These are phyloP conservation scores for Callyntrura sp. DNA, from an alignment of 2,888 invertebrate genomes.

Conservation along the genomic window DNA sequence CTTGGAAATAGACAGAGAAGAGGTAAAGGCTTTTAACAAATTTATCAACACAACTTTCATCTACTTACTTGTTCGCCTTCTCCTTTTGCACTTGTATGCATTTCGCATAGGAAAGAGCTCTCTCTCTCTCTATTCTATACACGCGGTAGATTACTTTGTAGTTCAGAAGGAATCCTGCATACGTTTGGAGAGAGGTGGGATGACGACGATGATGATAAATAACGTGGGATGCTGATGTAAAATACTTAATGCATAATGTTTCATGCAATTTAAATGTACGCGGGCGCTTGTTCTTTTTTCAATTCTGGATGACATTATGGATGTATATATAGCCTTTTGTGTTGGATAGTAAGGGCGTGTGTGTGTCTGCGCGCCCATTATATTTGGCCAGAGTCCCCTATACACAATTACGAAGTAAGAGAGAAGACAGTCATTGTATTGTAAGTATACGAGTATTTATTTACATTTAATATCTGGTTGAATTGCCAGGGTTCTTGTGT, in stretches of 20 bases:
- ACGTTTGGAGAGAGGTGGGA: not conserved
- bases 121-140: not conserved
- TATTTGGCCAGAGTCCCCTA: not conserved
- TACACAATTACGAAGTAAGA: not conserved
- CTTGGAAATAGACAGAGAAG: conserved; percentile 7
- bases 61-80: conserved; percentile 9
- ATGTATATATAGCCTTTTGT: no score
- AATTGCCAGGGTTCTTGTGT: conserved; percentile 5
- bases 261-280: not conserved
- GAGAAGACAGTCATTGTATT: no score
- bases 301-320: not conserved
- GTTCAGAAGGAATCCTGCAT: not conserved
- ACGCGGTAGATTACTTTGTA: conserved; percentile 17
- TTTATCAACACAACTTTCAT: conserved; percentile 52
- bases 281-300: conserved; percentile 2
- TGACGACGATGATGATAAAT: conserved; percentile 14
- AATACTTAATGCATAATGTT: conserved; percentile 27
- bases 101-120: not conserved
- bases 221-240: conserved; percentile 40
- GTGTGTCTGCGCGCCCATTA: not conserved
- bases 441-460: not conserved
- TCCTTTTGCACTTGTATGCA: not conserved
- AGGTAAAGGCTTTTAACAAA: conserved; percentile 24
- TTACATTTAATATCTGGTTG: conserved; percentile 25
- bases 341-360: no score